These are phyloP conservation scores for Nephrotoma flavescens DNA, from an alignment of 2,888 invertebrate species.

Conservation along the genomic window DNA sequence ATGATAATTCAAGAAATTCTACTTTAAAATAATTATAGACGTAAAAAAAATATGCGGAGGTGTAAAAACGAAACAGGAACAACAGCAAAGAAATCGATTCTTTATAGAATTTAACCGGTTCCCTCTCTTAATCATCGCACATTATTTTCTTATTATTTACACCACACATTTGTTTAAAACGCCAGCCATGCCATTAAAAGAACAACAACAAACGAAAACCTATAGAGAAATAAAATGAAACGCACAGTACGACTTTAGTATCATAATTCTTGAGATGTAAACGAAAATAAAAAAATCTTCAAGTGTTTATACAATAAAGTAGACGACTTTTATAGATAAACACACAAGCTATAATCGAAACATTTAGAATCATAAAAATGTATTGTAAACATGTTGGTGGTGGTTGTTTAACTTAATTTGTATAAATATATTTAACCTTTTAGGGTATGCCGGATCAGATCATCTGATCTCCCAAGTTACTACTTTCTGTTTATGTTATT, in stretches of 20 bases:
- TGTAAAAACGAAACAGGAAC: neutral
- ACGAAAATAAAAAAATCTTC: neutral
- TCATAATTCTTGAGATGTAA: neutral
- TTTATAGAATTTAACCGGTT: neutral
- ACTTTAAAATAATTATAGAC: neutral
- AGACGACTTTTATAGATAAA: neutral
- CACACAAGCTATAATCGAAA: neutral
- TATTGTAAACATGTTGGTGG: neutral
- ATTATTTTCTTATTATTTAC: neutral
- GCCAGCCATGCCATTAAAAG: neutral
- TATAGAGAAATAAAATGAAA: neutral
- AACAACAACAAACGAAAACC: neutral
- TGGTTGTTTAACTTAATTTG: neutral
- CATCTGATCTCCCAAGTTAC: neutral
- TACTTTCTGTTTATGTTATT: neutral
- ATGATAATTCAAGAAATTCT: neutral
- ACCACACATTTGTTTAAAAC: neutral
- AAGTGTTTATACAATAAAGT: neutral
- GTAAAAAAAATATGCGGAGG: neutral
- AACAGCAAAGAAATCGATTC: neutral
- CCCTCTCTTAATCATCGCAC: neutral
- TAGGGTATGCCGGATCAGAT: neutral
- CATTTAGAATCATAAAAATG: neutral
- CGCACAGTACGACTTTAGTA: neutral
- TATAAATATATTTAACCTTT: neutral